These are phyloP conservation scores for Emmelina monodactyla DNA, from an alignment of 2,888 invertebrate species.

Conservation along the genomic window DNA sequence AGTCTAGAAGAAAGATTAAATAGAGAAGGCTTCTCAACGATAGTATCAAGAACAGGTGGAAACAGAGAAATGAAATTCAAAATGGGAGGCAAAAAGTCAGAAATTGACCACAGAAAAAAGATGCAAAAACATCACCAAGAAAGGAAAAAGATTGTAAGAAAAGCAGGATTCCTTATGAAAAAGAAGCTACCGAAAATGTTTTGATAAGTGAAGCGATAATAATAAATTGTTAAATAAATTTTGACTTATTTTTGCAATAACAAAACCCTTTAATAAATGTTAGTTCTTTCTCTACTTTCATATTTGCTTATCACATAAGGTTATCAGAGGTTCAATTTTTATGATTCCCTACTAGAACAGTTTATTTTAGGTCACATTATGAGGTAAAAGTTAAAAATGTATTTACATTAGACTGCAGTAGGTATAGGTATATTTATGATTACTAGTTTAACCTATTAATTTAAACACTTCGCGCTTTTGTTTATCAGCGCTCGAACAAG, in stretches of 20 bases:
- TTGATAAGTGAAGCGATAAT: too few relatives aligned
- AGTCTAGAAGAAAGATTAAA: constrained; percentile 78
- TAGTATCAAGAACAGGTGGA: constrained; percentile 67
- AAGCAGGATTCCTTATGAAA: constrained; percentile 46
- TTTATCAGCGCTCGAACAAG: too few relatives aligned
- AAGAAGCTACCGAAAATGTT: constrained; percentile 33
- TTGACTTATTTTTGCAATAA: too few relatives aligned
- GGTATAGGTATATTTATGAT: too few relatives aligned
- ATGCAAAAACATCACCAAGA: constrained; percentile 75
- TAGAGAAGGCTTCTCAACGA: constrained; percentile 60
- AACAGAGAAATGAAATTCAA: constrained; percentile 84
- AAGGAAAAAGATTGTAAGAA: constrained; percentile 68
- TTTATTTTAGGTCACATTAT: too few relatives aligned
- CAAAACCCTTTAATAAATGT: too few relatives aligned
- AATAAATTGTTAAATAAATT: too few relatives aligned
- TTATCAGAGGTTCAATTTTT: neutral
- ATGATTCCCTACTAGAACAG: too few relatives aligned
- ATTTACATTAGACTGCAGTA: too few relatives aligned
- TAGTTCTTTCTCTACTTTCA: neutral
- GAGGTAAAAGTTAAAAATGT: too few relatives aligned
- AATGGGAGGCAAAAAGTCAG: constrained; percentile 63
- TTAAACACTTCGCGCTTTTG: too few relatives aligned
- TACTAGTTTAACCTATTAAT: too few relatives aligned
- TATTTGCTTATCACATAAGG: neutral
- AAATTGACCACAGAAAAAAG: constrained; percentile 64